phyloP scores from a whole-genome alignment of 2,888 invertebrate species.

The Nomada lathburiana region DNA sequence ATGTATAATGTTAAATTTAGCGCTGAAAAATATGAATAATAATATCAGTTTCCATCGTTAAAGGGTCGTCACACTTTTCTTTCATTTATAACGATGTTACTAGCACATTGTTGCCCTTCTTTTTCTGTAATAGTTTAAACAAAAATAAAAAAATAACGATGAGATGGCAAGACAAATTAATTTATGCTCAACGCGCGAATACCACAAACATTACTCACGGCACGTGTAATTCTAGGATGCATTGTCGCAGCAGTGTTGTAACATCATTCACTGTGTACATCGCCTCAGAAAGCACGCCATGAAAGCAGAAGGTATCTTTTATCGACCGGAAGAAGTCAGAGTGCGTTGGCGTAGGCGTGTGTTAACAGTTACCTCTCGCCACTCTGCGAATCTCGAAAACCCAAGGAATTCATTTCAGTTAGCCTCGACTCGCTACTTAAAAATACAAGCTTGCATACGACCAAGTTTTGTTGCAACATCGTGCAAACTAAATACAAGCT shows the following conservation, averaged over 20 bases:
- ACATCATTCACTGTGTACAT: constrained; percentile 17
- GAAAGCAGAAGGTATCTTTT: constrained; percentile 45
- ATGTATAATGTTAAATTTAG: too few species aligned
- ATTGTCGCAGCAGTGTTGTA: constrained; percentile 34
- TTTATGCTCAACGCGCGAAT: not conserved
- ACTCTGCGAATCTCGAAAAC: constrained; percentile 17
- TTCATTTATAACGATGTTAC: too few species aligned
- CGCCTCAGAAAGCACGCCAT: constrained; percentile 24
- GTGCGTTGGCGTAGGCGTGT: constrained; percentile 32
- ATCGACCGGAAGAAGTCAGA: constrained; percentile 58
- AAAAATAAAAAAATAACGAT: too few species aligned
- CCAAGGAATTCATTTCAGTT: constrained; percentile 1
- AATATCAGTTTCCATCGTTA: too few species aligned
- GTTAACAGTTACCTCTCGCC: constrained; percentile 17
- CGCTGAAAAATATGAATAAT: too few species aligned
- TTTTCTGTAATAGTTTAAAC: too few species aligned
- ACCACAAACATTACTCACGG: constrained; percentile 1
- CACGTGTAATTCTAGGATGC: constrained; percentile 13
- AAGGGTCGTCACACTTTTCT: too few species aligned
- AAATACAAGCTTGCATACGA: not conserved
- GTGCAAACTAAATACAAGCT: too few species aligned
- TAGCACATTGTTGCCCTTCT: too few species aligned
- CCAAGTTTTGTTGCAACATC: too few species aligned
- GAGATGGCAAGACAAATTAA: constrained; percentile 13
- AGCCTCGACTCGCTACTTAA: not conserved